These are phyloP conservation scores for Pseudotriccus pelzelni DNA, from an alignment of 2,797 vertebrate species.

Conservation along the genomic window DNA sequence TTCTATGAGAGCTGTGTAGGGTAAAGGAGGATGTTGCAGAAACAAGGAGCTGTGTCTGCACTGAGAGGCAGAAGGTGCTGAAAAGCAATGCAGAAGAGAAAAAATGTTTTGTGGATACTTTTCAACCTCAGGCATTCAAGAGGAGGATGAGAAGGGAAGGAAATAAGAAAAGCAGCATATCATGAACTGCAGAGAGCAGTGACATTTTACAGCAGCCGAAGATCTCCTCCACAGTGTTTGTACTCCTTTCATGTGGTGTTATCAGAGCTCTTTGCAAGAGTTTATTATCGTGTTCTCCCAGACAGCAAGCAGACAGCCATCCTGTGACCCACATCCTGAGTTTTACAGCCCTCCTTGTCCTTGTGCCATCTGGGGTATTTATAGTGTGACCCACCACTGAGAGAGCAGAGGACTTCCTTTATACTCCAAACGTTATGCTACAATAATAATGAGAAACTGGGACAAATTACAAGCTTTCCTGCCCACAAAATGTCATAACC, in stretches of 20 bases:
- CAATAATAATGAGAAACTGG: constrained; percentile 25
- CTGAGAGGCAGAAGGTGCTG: neutral
- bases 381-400: constrained; percentile 38
- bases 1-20: neutral
- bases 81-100: neutral
- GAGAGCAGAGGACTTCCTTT: constrained; percentile 58
- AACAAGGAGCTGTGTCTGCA: neutral
- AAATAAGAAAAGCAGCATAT: constrained; percentile 9
- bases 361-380: constrained; percentile 56
- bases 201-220: constrained; percentile 1
- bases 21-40: neutral
- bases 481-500: constrained; percentile 5
- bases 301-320: constrained; percentile 61
- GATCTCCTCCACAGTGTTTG: constrained; percentile 16
- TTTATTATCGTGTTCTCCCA: constrained; percentile 40
- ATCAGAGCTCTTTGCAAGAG: constrained; percentile 15
- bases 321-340: constrained; percentile 66
- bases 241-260: constrained; percentile 59
- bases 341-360: constrained; percentile 54
- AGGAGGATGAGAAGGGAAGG: constrained; percentile 14
- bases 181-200: neutral
- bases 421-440: neutral
- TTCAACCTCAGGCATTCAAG: neutral
- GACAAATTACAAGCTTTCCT: constrained; percentile 37
- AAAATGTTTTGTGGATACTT: neutral